Evolutionary conservation across 2,797 vertebrate genomes (phyloP), one percentile per base, ranked within the genome.

Genomic region (Coregonus ussuriensis): DNA sequence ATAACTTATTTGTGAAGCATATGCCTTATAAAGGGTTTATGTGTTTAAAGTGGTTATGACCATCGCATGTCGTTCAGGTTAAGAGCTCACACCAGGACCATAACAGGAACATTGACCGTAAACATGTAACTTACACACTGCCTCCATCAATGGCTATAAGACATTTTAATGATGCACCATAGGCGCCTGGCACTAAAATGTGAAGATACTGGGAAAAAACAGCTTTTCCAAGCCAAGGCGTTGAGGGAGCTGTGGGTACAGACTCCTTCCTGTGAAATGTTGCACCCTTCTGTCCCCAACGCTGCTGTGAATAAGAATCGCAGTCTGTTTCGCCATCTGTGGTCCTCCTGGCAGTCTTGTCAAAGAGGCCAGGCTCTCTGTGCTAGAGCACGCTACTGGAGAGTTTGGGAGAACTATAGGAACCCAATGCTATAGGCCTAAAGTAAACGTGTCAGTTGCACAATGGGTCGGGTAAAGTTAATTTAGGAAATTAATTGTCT

Each of bases 251-350:
- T 89, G 87, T 86, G 89, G 84, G 87, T 88, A 87, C 91, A 88
- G 90, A 87, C 82, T 82, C 88, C 93, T 91, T 91, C 89, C 86
- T 89, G 92, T 90, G 92, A 95, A 94, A 94, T 92, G 90, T 94
- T 91, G 89, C 93, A 94, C 91, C 90, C 89, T 83, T 90, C 88
- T 89, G 88, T 90, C 89, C 84, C 85, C 84, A 74, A 81, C 88
- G 84, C 89, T 88, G 79, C 90, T 82, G 84, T 88, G 91, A 93
- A 92, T 91, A 89, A 85, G 88, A 91, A 92, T 92, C 86, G 83
- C 92, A 92, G 92, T 85, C 92, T 93, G 93, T 63, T 91, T 91
- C 88, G 84, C 94, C 93, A 94, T 95, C 94, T 94, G 93, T 83
- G 90, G 78, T 76, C 86, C 72, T 31, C 85, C 82, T 65, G 77